Evolutionary conservation across 1,140 invertebrate genomes (phyloP).

Genomic region (Drosophila azteca): DNA sequence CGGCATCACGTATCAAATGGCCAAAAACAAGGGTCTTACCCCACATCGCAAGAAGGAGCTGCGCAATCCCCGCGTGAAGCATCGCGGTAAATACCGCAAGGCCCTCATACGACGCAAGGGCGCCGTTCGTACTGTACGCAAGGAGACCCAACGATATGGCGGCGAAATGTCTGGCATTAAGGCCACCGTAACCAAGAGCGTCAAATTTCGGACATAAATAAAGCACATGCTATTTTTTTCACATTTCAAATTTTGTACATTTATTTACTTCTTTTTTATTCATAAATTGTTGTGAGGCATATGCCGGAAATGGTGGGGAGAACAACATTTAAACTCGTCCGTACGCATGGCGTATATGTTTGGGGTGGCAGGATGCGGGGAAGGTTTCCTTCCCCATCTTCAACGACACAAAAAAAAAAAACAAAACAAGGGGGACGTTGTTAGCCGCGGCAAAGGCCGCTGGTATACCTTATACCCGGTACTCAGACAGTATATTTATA

Average conservation of each 20-base stretch:
- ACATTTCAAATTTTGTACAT: conserved; percentile 11
- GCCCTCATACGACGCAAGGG: conserved; percentile 95
- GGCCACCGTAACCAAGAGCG: conserved; percentile 91
- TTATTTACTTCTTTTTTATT: not conserved
- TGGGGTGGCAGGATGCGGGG: no score
- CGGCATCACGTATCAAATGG: conserved; percentile 95
- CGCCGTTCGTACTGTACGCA: conserved; percentile 91
- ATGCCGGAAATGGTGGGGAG: no score
- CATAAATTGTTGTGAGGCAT: no score
- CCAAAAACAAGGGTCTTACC: conserved; percentile 97
- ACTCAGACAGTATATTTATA: no score
- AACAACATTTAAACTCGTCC: no score
- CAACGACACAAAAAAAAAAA: no score
- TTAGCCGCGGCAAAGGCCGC: no score
- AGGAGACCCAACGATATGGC: conserved; percentile 90
- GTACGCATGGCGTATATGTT: no score
- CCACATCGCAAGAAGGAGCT: conserved; percentile 94
- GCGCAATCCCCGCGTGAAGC: conserved; percentile 96
- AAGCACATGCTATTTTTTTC: not conserved
- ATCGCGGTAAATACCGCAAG: conserved; percentile 95
- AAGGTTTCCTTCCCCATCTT: no score
- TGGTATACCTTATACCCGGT: no score
- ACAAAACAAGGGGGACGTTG: no score
- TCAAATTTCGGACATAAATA: conserved; percentile 89
- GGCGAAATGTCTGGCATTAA: conserved; percentile 97